Evolutionary conservation across 2,888 invertebrate species (phyloP).

Genomic region (Monochamus alternatus): DNA sequence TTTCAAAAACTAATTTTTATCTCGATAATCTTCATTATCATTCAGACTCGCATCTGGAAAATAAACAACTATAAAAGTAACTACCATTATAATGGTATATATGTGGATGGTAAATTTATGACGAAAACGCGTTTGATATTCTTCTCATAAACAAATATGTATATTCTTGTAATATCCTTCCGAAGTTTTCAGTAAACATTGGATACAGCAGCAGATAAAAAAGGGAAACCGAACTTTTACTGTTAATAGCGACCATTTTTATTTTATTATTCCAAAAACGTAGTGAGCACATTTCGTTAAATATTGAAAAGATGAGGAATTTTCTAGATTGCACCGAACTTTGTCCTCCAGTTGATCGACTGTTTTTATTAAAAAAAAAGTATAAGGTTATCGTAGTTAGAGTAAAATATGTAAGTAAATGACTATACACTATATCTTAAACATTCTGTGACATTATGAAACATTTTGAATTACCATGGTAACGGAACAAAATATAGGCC

Average conservation of each 20-base stretch:
- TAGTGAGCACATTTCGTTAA: conserved; percentile 4
- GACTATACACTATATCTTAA: too few relatives aligned
- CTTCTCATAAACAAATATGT: neutral
- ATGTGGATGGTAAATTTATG: neutral
- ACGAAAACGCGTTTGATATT: conserved; percentile 1
- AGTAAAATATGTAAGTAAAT: too few relatives aligned
- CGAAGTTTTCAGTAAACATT: conserved; percentile 8
- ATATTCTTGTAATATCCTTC: neutral
- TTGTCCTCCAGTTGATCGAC: neutral
- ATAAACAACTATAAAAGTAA: neutral
- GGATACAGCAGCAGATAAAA: conserved; percentile 11
- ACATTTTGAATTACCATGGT: too few relatives aligned
- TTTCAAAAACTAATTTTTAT: too few relatives aligned
- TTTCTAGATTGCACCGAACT: neutral
- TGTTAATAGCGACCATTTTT: conserved; percentile 13
- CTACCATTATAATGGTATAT: neutral
- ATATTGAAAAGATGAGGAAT: conserved; percentile 8
- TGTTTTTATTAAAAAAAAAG: neutral
- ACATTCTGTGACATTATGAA: too few relatives aligned
- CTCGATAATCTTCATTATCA: too few relatives aligned
- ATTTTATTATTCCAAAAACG: conserved; percentile 15
- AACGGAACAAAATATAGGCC: too few relatives aligned
- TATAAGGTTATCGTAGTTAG: too few relatives aligned
- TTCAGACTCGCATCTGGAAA: neutral
- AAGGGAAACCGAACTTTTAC: conserved; percentile 16